Evolutionary conservation across 2,888 invertebrate species (phyloP).

Genomic region (Drosophila kambysellisi): DNA sequence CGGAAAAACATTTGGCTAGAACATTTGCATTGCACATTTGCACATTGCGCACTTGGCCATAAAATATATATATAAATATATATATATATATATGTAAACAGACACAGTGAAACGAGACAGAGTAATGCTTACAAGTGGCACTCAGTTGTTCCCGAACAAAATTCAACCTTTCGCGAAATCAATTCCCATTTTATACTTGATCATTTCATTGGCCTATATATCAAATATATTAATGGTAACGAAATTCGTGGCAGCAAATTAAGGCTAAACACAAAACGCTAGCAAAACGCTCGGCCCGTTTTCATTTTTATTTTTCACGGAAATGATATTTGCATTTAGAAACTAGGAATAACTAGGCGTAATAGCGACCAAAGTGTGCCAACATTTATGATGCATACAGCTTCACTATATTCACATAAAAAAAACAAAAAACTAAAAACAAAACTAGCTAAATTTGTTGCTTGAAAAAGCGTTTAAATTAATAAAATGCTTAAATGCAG

Average conservation of each 20-base stretch:
- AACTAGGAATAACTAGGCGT: constrained; percentile 14
- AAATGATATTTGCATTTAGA: constrained; percentile 41
- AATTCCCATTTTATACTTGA: not conserved
- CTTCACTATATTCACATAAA: constrained; percentile 3
- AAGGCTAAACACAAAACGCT: not conserved
- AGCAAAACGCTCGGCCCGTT: not conserved
- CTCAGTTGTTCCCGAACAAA: not conserved
- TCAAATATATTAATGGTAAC: not conserved
- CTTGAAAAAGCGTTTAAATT: constrained; percentile 8
- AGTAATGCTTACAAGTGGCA: not conserved
- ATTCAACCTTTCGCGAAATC: not conserved
- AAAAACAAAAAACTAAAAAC: constrained; percentile 12
- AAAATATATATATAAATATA: constrained; percentile 11
- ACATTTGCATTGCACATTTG: constrained; percentile 24
- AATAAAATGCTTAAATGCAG: constrained; percentile 9
- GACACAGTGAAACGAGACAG: not conserved
- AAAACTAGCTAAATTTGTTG: constrained; percentile 19
- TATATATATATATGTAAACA: not conserved
- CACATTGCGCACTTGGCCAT: constrained; percentile 37
- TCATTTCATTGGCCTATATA: not conserved
- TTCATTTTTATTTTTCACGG: constrained; percentile 40
- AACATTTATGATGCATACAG: constrained; percentile 6
- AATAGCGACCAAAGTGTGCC: constrained; percentile 1
- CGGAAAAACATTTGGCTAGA: constrained; percentile 28
- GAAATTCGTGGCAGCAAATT: not conserved